Base-by-base conservation (phyloP, 2,113 vertebrate species). In the Lepidiolamprologus cunningtoni region DNA sequence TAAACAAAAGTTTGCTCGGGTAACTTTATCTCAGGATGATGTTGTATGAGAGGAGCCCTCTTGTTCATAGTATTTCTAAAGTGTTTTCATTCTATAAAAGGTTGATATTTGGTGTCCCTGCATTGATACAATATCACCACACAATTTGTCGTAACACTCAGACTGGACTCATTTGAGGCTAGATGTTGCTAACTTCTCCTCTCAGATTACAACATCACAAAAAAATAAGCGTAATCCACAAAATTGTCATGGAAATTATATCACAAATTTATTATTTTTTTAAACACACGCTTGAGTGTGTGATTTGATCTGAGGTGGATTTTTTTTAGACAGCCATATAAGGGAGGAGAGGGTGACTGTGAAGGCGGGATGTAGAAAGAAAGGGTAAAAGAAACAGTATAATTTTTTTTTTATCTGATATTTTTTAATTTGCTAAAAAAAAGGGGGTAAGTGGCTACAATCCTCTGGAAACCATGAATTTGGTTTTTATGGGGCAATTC, bases 1-100 rank as follows among this genome's bases (percentile, higher is more conserved):
- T 68, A 21, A 8, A 68, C 19, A 68, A 21, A 68, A 3, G 19
- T 68, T 68, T 68, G 33, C 33, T 68, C 0, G 1, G 19, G 3
- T 40, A 21, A 13, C 19, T 37, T 37, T 40, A 68, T 37, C 3
- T 68, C 33, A 40, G 33, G 63, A 68, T 40, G 33, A 37, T 37
- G 7, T 37, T 66, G 61, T 1, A 8, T 3, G 33, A 68, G 63
- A 68, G 7, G 63, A 68, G 19, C 33, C 1, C 4, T 37, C 33
- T 37, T 66, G 33, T 2, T 66, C 19, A 37, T 21, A 66, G 61
- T 37, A 66, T 66, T 37, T 37, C 61, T 37, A 66, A 37, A 66
- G 10, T 12, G 19, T 37, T 68, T 58, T 58, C 3, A 9, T 28
- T 68, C 11, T 21, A 37, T 68, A 68, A 21, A 3, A 68, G 0